Conservation (phyloP, 2,888 invertebrate genomes). For the Camponotus fellah region DNA sequence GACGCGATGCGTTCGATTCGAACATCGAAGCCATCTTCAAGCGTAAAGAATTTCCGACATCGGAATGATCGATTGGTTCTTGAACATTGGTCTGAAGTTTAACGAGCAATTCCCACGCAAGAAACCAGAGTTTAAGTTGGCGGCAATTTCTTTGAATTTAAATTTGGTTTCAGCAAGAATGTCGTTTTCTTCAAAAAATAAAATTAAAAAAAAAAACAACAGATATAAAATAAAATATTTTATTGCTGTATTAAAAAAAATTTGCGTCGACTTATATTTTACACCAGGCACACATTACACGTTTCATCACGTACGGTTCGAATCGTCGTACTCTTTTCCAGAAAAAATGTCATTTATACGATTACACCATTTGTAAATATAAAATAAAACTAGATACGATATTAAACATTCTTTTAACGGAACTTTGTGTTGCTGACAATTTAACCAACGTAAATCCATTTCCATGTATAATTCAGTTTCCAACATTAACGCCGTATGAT, state of each 20-base stretch:
- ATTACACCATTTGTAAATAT: constrained; percentile 42
- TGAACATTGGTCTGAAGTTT: neutral
- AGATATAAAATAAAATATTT: neutral
- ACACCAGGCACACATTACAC: neutral
- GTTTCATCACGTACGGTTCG: neutral
- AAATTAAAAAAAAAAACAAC: neutral
- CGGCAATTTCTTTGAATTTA: neutral
- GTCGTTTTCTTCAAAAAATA: neutral
- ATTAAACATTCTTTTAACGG: constrained; percentile 12
- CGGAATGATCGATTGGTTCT: neutral
- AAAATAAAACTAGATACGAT: constrained; percentile 4
- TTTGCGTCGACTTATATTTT: neutral
- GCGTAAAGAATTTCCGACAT: no score
- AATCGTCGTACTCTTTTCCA: neutral
- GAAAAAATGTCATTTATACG: constrained; percentile 36
- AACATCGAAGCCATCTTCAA: no score
- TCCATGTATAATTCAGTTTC: constrained; percentile 29
- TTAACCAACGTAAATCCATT: constrained; percentile 33
- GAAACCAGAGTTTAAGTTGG: no score
- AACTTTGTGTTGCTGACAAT: constrained; percentile 8
- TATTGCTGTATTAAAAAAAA: constrained; percentile 20
- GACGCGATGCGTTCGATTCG: no score
- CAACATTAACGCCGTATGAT: constrained; percentile 40
- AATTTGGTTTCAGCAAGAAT: neutral
- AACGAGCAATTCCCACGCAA: neutral